Conservation (phyloP, 2,888 invertebrate species). For the Dinocampus coccinellae region DNA sequence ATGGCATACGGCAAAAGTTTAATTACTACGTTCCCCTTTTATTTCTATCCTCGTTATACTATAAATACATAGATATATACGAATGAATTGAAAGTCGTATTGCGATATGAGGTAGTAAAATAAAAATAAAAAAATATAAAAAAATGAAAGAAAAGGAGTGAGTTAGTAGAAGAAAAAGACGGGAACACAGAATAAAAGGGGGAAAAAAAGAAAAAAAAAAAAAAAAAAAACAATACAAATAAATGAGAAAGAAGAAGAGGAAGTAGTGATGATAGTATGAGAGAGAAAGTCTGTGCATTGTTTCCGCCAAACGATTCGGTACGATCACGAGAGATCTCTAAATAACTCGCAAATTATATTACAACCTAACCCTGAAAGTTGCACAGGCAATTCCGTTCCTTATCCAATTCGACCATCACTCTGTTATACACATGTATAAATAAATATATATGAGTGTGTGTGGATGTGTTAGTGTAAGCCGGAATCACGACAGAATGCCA, state of each 20-base stretch:
- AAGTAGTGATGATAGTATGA: background rate
- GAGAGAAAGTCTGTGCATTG: constrained; percentile 38
- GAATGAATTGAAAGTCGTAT: constrained; percentile 18
- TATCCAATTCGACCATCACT: constrained; percentile 44
- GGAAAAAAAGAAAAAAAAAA: background rate
- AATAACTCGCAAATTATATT: constrained; percentile 50
- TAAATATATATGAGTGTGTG: background rate
- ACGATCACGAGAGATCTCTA: constrained; percentile 47
- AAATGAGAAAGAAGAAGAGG: background rate
- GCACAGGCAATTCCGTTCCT: constrained; percentile 36
- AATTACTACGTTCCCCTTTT: constrained; percentile 34
- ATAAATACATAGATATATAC: constrained; percentile 44
- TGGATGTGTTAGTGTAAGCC: background rate
- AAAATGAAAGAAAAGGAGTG: background rate
- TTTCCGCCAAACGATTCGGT: constrained; percentile 40
- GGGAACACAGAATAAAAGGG: too few relatives aligned
- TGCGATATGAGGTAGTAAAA: constrained; percentile 57
- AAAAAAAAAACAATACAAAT: constrained; percentile 30
- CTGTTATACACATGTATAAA: background rate
- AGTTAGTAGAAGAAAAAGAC: too few relatives aligned
- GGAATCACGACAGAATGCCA: constrained; percentile 21
- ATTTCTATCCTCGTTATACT: background rate
- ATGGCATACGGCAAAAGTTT: constrained; percentile 41
- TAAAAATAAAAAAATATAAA: constrained; percentile 29
- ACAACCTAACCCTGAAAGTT: constrained; percentile 51